Percentiles rank a stretch among this genome's conserved stretches.
Evolutionary conservation across 2,888 invertebrate genomes (phyloP).

Genomic region (Scaptodrosophila latifasciaeformis): DNA sequence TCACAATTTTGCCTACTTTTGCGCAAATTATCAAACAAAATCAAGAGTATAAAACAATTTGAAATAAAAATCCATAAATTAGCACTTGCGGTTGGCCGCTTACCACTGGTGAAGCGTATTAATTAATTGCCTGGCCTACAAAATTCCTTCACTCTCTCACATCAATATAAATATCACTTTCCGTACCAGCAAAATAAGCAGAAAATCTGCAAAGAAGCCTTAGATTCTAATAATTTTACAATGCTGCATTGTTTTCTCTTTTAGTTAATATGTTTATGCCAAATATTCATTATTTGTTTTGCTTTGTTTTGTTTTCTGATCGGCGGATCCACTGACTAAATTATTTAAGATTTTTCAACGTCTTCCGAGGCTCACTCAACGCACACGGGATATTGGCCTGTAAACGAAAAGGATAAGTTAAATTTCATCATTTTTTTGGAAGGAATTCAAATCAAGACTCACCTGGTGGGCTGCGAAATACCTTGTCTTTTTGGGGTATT

Average conservation of each 20-base stretch:
- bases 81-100: constrained; percentile 46
- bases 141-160: constrained; percentile 7
- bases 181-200: constrained; percentile 52
- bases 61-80: too few species aligned
- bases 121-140: too few species aligned
- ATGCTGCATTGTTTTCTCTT: constrained; percentile 59
- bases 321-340: constrained; percentile 24
- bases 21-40: constrained; percentile 19
- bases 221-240: constrained; percentile 59
- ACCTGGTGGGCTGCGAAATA: constrained; percentile 72
- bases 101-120: too few species aligned
- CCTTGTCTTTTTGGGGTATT: constrained; percentile 73
- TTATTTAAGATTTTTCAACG: constrained; percentile 22
- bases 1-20: too few species aligned
- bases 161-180: constrained; percentile 34
- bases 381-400: constrained; percentile 71
- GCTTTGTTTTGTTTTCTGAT: neutral
- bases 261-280: constrained; percentile 33
- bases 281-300: constrained; percentile 22
- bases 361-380: constrained; percentile 52
- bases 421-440: constrained; percentile 3
- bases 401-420: constrained; percentile 24
- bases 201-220: constrained; percentile 55
- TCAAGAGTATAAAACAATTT: too few species aligned
- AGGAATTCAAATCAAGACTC: constrained; percentile 19